Base-by-base conservation (phyloP, 1,140 invertebrate genomes). In the Drosophila bocki region DNA sequence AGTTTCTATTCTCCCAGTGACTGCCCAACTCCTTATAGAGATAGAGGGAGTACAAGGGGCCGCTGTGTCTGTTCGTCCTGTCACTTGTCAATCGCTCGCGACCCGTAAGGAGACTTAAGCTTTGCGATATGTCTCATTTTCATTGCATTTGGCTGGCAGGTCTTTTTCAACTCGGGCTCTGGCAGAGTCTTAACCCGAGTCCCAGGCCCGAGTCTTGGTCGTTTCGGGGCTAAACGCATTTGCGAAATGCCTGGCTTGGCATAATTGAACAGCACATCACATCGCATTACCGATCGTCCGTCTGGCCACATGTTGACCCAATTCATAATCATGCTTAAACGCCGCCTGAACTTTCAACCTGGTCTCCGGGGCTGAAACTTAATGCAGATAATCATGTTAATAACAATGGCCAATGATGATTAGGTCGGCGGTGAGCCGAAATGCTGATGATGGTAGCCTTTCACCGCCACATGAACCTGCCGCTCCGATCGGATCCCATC, bases 71-170 rank as follows among this genome's bases (percentile, higher is more conserved):
- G 67, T 59, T 44, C 74, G 47, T 69, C 50, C 82, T 91, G 88
- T 91, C 88, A 85, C 75, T 83, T 91, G 88, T 91, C 88, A 91
- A 88, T 91, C 84, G 63, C 50, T 71, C 2, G 26, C 50, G 80
- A 56, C 57, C 69, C 77, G 32, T 35, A 81, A 63, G 59, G 62
- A 76, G 57, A 68, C 63, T 59, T 51, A 44, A 77, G 78, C 67
- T 70, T 90, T 84, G 83, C 88, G 81, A 91, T 91, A 91, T 91
- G 88, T 91, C 88, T 91, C 88, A 91, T 91, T 91, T 91, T 91
- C 61, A 78, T 83, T 61, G 84, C 81, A 72, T 85, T 86, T 82
- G 78, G 63, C 78, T 78, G 82, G 75, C 78, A 86, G 82, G 69
- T 65, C 64, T 63, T 41, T 72, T 50, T 71, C 53, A 70, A 50